Evolutionary conservation across 2,113 vertebrate genomes (phyloP), one percentile per base, ranked within the genome.

Genomic region (Sialia sialis): DNA sequence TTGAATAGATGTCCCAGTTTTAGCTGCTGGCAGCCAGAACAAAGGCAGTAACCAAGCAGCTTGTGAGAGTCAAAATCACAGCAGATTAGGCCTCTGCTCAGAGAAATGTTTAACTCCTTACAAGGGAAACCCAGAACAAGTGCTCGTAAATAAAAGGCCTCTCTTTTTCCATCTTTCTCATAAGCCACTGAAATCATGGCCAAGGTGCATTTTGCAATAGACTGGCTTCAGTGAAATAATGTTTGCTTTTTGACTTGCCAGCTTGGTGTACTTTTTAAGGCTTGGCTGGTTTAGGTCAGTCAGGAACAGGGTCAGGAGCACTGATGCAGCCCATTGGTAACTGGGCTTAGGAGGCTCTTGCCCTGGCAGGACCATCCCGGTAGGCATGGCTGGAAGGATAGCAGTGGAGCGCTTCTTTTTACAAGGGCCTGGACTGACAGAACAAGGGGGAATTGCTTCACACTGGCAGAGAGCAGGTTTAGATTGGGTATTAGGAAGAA

Each of bases 11-110:
- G 51, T 69, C 87, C 67, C 51, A 51, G 55, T 93, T 91, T 91
- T 93, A 93, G 77, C 70, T 93, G 78, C 62, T 87, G 84, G 73
- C 81, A 85, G 43, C n/a, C 64, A 93, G 87, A 94, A 80, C 59
- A 96, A 93, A 94, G 68, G 19, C 49, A 84, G 25, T 36, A 81
- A 85, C 36, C 60, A 52, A 22, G 59, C 67, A 89, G n/a, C 43
- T 85, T 66, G 56, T 46, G 52, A 66, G 51, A 93, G 18, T 89
- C 41, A 84, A 84, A 94, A 87, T 2, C 62, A 46, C 52, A 36
- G 34, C 70, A 91, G 89, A 87, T 54, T 68, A 81, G 64, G 36
- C 44, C 41, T 84, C 58, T 72, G 56, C 60, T 74, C 46, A 0
- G 4, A 87, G 87, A 87, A 90, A 75, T 3, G 1, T 82, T 87